Percentiles rank a stretch among this genome's conserved stretches.
Conservation (phyloP, 2,113 vertebrate species). For the Xenopus borealis region DNA sequence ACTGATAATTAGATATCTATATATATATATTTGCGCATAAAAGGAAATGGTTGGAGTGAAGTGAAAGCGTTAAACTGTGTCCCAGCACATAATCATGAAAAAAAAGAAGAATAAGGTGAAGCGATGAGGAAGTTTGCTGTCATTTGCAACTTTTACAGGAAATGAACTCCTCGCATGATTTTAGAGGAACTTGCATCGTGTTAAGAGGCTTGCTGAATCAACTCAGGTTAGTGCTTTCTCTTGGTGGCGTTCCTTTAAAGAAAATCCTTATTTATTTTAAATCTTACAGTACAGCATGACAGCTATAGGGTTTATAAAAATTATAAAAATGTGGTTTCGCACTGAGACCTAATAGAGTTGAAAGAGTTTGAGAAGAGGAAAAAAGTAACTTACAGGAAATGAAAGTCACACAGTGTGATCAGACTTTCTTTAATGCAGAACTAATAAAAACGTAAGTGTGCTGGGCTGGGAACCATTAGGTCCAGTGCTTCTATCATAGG, state of each 20-base stretch:
- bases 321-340: neutral
- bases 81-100: neutral
- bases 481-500: too few relatives aligned
- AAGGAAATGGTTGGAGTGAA: too few relatives aligned
- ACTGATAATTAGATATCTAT: too few relatives aligned
- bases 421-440: too few relatives aligned
- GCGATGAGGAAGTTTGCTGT: slow-evolving; percentile 65
- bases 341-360: too few relatives aligned
- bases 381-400: too few relatives aligned
- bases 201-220: slow-evolving; percentile 48
- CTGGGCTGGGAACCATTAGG: too few relatives aligned
- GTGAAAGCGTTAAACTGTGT: neutral
- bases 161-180: slow-evolving; percentile 53
- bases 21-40: too few relatives aligned
- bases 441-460: too few relatives aligned
- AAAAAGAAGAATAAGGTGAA: slow-evolving; percentile 54
- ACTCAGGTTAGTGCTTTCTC: slow-evolving; percentile 62
- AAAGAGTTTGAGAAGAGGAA: too few relatives aligned
- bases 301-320: neutral
- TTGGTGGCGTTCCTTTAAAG: neutral
- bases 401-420: too few relatives aligned
- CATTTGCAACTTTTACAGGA: slow-evolving; percentile 64
- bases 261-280: neutral
- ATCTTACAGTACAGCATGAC: neutral
- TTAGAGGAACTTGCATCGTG: slow-evolving; percentile 55